Base-by-base conservation (phyloP, 2,797 vertebrate species). In the Steatocranus sp. region DNA sequence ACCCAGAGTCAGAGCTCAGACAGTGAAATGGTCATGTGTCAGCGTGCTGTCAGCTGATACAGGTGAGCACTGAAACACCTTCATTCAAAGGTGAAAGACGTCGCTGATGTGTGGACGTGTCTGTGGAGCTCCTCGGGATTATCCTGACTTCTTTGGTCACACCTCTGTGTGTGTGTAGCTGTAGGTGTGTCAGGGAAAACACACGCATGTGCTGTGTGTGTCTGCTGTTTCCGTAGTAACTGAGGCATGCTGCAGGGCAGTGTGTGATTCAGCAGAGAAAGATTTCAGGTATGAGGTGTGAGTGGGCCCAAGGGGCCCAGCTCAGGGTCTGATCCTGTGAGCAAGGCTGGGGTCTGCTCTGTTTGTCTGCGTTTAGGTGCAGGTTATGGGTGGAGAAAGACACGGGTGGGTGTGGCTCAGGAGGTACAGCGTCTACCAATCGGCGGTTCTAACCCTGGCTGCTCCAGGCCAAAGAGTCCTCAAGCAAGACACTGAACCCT, bases 151-250 rank as follows among this genome's bases (percentile, higher is more conserved):
- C 7, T 41, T 68, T 41, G 61, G 36, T 68, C 36, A 68, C 20
- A 25, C 20, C 8, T 68, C 1, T 66, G 61, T 66, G 36, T 10
- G 61, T 66, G 34, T 66, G 61, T 66, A 38, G 36, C 8, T 66
- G 34, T 63, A 38, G n/a, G 58, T 66, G 34, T 41, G 34, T 63
- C 54, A 11, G 61, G 11, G 34, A 12, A 68, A 68, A 68, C 63
- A 41, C 61, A 25, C 6, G 7, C 30, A 66, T 66, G 20, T 43
- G 63, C 63, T 17, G 23, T 27, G 9, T 46, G 41, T 27, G 38
- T 17, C 14, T 27, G 77, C 77, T 56, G 89, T 87, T 80, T 81
- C 89, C 68, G 2, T 84, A 61, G 81, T 54, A 84, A 87, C 87
- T 1, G 25, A 81, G 76, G 70, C 76, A 51, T 51, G 83, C 74